Evolutionary conservation across 2,113 vertebrate species (phyloP).

Genomic region (Coptodon rendalli): DNA sequence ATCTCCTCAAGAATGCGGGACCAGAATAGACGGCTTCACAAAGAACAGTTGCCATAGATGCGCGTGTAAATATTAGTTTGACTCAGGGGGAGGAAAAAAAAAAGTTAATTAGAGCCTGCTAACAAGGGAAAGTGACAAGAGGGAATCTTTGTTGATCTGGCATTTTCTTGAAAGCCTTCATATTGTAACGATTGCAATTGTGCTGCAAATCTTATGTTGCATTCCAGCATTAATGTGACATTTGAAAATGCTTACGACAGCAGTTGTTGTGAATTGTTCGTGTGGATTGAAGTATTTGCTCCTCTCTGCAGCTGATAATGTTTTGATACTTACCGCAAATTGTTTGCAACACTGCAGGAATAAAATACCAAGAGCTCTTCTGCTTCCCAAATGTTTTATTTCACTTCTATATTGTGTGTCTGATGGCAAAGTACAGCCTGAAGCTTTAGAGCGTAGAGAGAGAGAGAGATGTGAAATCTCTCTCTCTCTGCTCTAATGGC

Average conservation of each 20-base stretch:
- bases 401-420: not conserved
- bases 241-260: conserved; percentile 33
- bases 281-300: not conserved
- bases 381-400: not conserved
- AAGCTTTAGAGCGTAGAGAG: not conserved
- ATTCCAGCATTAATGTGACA: conserved; percentile 3
- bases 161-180: conserved; percentile 30
- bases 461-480: conserved; percentile 33
- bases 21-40: conserved; percentile 59
- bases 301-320: not conserved
- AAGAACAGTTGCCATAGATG: conserved; percentile 69
- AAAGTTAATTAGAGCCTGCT: conserved; percentile 60
- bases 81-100: not conserved
- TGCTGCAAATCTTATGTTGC: not conserved
- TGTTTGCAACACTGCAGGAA: not conserved
- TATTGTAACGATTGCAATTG: conserved; percentile 25
- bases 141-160: conserved; percentile 50
- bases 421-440: not conserved
- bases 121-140: conserved; percentile 56
- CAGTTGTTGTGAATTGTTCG: conserved; percentile 1
- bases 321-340: not conserved
- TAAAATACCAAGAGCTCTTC: not conserved
- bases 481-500: conserved; percentile 54
- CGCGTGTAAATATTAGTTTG: conserved; percentile 73
- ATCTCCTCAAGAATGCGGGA: conserved; percentile 67